Conservation (phyloP, 1,140 invertebrate species). For the Cydia pomonella region DNA sequence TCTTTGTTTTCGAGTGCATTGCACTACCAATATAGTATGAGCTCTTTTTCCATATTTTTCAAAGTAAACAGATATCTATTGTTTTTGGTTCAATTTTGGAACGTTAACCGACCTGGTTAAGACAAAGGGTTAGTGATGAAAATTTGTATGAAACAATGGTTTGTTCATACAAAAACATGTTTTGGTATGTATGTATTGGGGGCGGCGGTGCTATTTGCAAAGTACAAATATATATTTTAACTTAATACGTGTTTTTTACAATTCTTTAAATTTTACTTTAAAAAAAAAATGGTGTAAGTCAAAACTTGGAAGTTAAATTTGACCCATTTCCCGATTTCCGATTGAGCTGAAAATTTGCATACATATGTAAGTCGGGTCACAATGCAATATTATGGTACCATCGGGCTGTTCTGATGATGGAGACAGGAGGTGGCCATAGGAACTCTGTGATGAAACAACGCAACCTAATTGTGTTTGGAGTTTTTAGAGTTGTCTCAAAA, state of each 20-base stretch:
- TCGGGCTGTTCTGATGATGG: too few species aligned
- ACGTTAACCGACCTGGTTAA: conserved; percentile 9
- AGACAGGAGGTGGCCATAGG: too few species aligned
- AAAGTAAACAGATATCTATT: not conserved
- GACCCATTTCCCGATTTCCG: too few species aligned
- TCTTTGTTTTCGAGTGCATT: not conserved
- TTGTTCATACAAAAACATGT: conserved; percentile 4
- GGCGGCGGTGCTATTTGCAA: not conserved
- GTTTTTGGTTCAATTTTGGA: not conserved
- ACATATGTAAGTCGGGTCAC: too few species aligned
- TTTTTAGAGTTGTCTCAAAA: too few species aligned
- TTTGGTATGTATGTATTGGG: not conserved
- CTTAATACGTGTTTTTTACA: not conserved
- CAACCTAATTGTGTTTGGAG: too few species aligned
- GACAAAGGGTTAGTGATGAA: conserved; percentile 9
- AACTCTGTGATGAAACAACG: too few species aligned
- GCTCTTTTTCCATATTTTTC: not conserved
- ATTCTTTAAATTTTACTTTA: too few species aligned
- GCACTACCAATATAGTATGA: not conserved
- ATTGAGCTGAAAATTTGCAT: too few species aligned
- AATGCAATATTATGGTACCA: too few species aligned
- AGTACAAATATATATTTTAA: not conserved
- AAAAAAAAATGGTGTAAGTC: too few species aligned
- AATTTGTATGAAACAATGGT: conserved; percentile 10
- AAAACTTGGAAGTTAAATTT: too few species aligned